Conservation (phyloP, 2,888 invertebrate species). For the Odontocolon sp. region DNA sequence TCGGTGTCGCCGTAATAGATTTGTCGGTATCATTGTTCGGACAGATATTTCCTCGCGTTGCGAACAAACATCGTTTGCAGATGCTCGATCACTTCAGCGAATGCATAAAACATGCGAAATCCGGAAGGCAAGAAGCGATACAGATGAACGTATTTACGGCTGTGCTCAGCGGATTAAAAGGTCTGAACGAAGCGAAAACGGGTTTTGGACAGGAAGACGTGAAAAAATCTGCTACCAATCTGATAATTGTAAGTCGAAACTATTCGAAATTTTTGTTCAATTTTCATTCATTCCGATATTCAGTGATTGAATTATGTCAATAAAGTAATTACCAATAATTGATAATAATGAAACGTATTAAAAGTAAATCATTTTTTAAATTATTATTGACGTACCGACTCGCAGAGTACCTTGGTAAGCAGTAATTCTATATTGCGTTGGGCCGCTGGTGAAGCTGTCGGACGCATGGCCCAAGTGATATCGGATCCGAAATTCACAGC, state of each 20-base stretch:
- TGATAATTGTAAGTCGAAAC: constrained; percentile 86
- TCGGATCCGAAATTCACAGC: constrained; percentile 94
- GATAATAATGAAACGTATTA: too few species aligned
- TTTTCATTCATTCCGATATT: neutral
- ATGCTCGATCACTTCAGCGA: constrained; percentile 98
- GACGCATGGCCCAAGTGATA: constrained; percentile 95
- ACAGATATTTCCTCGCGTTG: constrained; percentile 95
- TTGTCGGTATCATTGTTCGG: constrained; percentile 96
- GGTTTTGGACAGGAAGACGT: constrained; percentile 94
- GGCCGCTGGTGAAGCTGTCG: constrained; percentile 97
- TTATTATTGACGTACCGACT: constrained; percentile 28
- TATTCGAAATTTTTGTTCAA: neutral
- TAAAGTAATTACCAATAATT: constrained; percentile 2
- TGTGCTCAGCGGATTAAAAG: constrained; percentile 92
- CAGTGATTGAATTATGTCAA: neutral
- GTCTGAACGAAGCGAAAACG: constrained; percentile 93
- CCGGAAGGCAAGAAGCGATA: constrained; percentile 95
- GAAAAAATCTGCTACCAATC: constrained; percentile 90
- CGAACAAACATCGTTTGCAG: constrained; percentile 97
- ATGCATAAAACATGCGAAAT: constrained; percentile 96
- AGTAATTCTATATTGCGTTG: constrained; percentile 92
- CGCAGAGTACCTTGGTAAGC: constrained; percentile 87
- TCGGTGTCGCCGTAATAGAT: constrained; percentile 98
- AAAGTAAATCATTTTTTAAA: too few species aligned
- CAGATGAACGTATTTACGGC: constrained; percentile 99